Evolutionary conservation across 2,888 invertebrate genomes (phyloP).

Genomic region (Oscheius onirici): DNA sequence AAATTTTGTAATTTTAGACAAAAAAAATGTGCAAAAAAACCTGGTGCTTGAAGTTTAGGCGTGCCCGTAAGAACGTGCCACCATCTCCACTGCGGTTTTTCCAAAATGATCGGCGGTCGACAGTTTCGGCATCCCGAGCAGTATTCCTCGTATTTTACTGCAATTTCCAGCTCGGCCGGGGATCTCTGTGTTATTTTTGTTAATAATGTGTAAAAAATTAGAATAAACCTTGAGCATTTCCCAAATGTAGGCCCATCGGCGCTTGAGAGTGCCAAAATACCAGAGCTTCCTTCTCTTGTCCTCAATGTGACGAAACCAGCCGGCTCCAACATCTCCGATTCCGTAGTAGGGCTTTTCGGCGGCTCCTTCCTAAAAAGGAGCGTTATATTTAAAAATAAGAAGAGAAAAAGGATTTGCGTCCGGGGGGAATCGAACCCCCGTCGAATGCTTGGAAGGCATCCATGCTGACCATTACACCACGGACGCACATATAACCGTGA

Average conservation of each 20-base stretch:
- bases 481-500: slow-evolving; percentile 31
- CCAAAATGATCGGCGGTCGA: slow-evolving; percentile 35
- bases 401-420: slow-evolving; percentile 30
- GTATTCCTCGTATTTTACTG: slow-evolving; percentile 56
- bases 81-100: slow-evolving; percentile 55
- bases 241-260: slow-evolving; percentile 65
- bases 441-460: slow-evolving; percentile 56
- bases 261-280: slow-evolving; percentile 61
- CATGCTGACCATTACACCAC: slow-evolving; percentile 52
- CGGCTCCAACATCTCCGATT: slow-evolving; percentile 58
- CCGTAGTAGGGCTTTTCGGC: slow-evolving; percentile 39
- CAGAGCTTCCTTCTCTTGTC: slow-evolving; percentile 65
- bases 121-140: slow-evolving; percentile 66
- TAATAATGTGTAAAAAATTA: background rate
- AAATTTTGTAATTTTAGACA: background rate
- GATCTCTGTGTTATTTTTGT: slow-evolving; percentile 34
- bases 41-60: slow-evolving; percentile 43
- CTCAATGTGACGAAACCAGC: slow-evolving; percentile 68
- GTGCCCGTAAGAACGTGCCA: slow-evolving; percentile 58
- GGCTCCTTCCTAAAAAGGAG: slow-evolving; percentile 18
- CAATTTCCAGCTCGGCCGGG: slow-evolving; percentile 44
- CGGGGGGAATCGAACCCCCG: slow-evolving; percentile 54
- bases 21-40: background rate
- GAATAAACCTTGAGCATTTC: slow-evolving; percentile 63
- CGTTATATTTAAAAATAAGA: background rate